Percentiles rank a stretch among this genome's conserved stretches.
These are phyloP conservation scores for Eurosta solidaginis DNA, from an alignment of 1,140 invertebrate genomes.

Conservation along the genomic window DNA sequence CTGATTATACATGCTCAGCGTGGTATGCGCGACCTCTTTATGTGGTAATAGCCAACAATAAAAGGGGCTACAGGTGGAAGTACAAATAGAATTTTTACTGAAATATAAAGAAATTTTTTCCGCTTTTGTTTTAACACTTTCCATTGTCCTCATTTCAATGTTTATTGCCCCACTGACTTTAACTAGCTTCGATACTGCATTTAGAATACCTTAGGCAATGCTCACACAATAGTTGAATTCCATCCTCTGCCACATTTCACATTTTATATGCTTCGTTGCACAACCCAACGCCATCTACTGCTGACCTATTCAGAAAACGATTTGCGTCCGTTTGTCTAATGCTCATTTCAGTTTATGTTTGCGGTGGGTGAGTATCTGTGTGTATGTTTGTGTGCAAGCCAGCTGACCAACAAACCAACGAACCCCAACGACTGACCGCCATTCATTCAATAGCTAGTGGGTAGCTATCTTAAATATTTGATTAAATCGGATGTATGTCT, in stretches of 20 bases:
- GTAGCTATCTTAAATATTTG: constrained; percentile 31
- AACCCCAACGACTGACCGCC: background rate
- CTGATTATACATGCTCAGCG: too few relatives aligned
- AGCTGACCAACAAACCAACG: background rate
- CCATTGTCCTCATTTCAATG: constrained; percentile 13
- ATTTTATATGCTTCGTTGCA: background rate
- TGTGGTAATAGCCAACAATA: background rate
- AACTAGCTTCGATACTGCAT: background rate
- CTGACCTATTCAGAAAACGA: constrained; percentile 7
- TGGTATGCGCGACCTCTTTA: too few relatives aligned
- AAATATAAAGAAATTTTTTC: background rate
- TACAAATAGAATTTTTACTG: background rate
- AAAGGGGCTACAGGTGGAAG: background rate
- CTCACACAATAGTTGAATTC: background rate
- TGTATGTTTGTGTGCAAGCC: background rate
- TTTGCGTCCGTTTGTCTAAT: constrained; percentile 11
- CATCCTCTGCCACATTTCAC: background rate
- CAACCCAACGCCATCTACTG: background rate
- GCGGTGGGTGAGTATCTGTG: background rate
- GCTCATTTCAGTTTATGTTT: background rate
- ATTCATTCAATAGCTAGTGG: background rate
- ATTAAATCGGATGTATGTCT: constrained; percentile 25
- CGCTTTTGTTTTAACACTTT: background rate
- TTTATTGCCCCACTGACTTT: constrained; percentile 19
- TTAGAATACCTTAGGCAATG: background rate